A percentile compares a stretch with the other conserved stretches of the same genome.
phyloP scores from a whole-genome alignment of 1,140 invertebrate genomes.

The Chironomus tepperi region DNA sequence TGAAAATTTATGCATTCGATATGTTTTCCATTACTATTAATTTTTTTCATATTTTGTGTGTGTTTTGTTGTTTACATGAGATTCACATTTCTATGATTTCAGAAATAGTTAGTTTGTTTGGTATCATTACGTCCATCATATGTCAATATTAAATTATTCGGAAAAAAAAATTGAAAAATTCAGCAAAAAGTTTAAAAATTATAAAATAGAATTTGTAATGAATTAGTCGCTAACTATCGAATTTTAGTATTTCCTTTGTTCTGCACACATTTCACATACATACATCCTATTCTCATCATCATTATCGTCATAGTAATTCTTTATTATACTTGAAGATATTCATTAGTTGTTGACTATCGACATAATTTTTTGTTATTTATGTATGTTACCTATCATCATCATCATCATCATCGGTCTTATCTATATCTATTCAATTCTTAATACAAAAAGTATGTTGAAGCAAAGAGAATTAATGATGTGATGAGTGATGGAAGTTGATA shows the following conservation, averaged over 20 bases:
- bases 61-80: too few species aligned
- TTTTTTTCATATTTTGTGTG: background rate
- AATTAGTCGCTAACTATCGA: constrained; percentile 1
- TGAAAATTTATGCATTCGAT: background rate
- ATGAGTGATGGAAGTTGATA: constrained; percentile 28
- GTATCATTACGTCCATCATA: background rate
- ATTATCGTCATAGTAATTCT: too few species aligned
- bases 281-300: too few species aligned
- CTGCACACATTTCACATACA: too few species aligned
- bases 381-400: background rate
- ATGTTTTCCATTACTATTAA: background rate
- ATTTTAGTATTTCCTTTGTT: too few species aligned
- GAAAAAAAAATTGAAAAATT: background rate
- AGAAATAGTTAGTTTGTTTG: background rate
- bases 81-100: too few species aligned
- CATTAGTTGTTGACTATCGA: background rate
- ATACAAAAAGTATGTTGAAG: background rate
- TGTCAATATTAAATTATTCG: background rate
- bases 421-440: background rate
- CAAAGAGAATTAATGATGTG: background rate
- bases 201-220: background rate
- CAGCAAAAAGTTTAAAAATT: background rate
- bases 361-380: background rate
- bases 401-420: background rate
- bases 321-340: background rate